Conservation (phyloP, 2,113 vertebrate species). For the Sceloporus tristichus region DNA sequence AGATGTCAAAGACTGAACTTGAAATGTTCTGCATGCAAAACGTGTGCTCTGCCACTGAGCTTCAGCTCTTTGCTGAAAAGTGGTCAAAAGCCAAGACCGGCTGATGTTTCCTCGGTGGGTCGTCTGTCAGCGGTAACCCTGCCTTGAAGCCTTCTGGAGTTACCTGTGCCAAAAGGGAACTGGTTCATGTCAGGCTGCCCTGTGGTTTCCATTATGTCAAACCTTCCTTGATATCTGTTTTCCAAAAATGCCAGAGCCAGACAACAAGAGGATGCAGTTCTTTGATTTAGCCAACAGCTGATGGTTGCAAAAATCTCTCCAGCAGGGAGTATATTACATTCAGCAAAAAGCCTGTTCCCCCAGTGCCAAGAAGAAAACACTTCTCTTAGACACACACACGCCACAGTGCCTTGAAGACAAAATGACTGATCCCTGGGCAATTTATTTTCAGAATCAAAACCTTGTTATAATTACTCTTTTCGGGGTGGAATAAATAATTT, state of each 20-base stretch:
- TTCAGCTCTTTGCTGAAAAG: background rate
- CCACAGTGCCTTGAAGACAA: background rate
- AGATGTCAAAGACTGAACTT: background rate
- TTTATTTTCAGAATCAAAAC: constrained; percentile 43
- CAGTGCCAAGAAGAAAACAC: background rate
- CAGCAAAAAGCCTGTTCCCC: background rate
- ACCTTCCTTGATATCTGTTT: background rate
- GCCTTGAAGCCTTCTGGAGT: background rate
- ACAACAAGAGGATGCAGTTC: background rate
- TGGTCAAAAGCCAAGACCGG: no score
- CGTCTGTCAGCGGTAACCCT: background rate
- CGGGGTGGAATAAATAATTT: constrained; percentile 18
- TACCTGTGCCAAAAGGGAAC: background rate
- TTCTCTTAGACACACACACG: background rate
- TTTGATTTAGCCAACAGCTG: background rate
- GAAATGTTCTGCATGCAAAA: background rate
- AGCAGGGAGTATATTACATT: background rate
- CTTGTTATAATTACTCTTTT: constrained; percentile 38
- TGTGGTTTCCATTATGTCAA: background rate
- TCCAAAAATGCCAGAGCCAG: background rate
- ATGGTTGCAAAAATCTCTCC: background rate
- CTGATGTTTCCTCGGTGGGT: background rate
- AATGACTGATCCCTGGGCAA: background rate
- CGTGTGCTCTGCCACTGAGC: background rate
- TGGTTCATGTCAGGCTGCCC: background rate